Evolutionary conservation across 2,888 invertebrate species (phyloP), one percentile per base, ranked within the genome.

Genomic region (Drosophila affinis): DNA sequence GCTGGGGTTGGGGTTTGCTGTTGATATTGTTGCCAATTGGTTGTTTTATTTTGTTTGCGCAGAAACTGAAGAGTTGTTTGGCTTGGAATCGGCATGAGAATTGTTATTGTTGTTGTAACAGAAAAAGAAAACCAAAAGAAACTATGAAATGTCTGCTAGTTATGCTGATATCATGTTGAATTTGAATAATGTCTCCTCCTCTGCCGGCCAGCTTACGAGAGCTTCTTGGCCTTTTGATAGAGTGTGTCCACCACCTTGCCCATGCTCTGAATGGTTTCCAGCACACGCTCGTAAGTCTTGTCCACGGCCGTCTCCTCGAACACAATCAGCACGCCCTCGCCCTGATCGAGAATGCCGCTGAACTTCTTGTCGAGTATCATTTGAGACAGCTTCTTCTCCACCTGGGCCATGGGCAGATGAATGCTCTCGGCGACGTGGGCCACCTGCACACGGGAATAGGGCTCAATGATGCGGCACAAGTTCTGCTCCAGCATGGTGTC

Each of bases 311-410:
- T 96, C 91, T 98, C 98, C 92, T 99, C 99, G 92, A 99, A 99
- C 47, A 99, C 98, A 89, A 99, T 98, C 75, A 99, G 93, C 59
- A 99, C 98, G 72, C 99, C 99, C 92, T 97, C 98, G 71, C 99
- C 99, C 93, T 99, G 99, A 93, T 99, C 99, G 80, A 99, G 94
- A 83, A 99, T 99, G 24, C 99, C 99, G 93, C 96, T 95, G 83
- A 99, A 96, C 93, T 99, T 99, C 90, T 98, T 98, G 93, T 99
- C 99, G 92, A 99, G 93, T 91, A 99, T 99, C 99, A 99, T 99
- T 93, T 99, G 99, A 56, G 99, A 99, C 68, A 99, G 93, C 93
- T 99, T 99, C 93, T 98, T 98, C 93, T 99, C 99, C 59, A 99
- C 99, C 93, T 96, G 95, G 53, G 96, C 93, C 94, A 97, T 95